These are phyloP conservation scores for Odocoileus virginianus DNA, from an alignment of 2,113 vertebrate species.

Conservation along the genomic window DNA sequence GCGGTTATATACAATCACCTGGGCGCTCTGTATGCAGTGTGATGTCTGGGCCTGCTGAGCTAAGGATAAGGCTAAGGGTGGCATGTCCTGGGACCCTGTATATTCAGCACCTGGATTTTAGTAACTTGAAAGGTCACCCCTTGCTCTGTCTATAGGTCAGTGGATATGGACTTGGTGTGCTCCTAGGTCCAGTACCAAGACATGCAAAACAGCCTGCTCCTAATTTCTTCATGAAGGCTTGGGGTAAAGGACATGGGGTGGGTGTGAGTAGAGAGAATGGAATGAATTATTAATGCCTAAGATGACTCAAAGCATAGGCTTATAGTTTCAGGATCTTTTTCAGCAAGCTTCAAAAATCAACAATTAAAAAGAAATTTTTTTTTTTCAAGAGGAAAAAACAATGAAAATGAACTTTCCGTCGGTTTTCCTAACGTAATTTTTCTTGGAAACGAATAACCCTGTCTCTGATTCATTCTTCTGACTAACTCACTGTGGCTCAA, in stretches of 20 bases:
- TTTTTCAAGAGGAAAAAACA: background rate
- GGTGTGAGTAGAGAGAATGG: background rate
- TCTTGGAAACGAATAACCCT: background rate
- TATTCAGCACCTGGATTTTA: background rate
- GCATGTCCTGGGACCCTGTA: background rate
- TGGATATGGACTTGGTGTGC: background rate
- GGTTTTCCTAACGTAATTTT: background rate
- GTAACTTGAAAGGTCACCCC: background rate
- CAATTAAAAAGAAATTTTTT: background rate
- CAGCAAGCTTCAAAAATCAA: background rate
- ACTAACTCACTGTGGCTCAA: background rate
- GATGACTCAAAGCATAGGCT: background rate
- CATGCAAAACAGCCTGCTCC: background rate
- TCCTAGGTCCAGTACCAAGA: background rate
- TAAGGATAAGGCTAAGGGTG: background rate
- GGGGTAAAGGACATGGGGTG: background rate
- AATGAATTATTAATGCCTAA: background rate
- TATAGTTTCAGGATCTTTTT: background rate
- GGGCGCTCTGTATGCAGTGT: background rate
- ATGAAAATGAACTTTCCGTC: background rate
- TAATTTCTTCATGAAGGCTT: background rate
- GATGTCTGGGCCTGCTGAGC: background rate
- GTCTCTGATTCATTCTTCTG: conserved; percentile 43
- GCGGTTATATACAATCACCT: background rate
- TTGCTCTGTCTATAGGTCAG: background rate